Evolutionary conservation across 2,888 invertebrate species (phyloP).

Genomic region (Cristatella mucedo): DNA sequence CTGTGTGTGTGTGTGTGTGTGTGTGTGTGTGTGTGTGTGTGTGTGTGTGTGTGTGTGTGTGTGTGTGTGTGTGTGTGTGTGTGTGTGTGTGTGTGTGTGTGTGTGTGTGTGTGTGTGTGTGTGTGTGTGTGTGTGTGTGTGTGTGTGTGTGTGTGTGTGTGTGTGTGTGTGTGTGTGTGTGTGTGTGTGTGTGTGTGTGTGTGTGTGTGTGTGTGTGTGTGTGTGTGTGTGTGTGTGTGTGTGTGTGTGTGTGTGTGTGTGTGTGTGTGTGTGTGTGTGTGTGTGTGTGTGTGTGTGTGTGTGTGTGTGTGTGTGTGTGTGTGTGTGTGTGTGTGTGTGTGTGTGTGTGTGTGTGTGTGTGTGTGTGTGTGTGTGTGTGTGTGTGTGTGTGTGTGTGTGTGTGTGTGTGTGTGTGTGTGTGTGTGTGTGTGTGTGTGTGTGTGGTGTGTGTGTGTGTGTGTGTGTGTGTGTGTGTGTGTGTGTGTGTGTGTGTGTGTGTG

Average conservation of each 20-base stretch:
- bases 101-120: slow-evolving; percentile 8
- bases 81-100: slow-evolving; percentile 8
- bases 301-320: slow-evolving; percentile 8
- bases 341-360: slow-evolving; percentile 8
- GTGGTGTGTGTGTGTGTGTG: no score
- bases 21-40: slow-evolving; percentile 8
- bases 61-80: slow-evolving; percentile 8
- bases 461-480: slow-evolving; percentile 8
- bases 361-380: slow-evolving; percentile 8
- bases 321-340: slow-evolving; percentile 8
- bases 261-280: slow-evolving; percentile 8
- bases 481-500: slow-evolving; percentile 8
- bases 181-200: slow-evolving; percentile 8
- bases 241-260: slow-evolving; percentile 8
- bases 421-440: no score
- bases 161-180: slow-evolving; percentile 8
- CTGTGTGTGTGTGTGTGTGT: slow-evolving; percentile 7
- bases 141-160: slow-evolving; percentile 8
- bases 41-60: slow-evolving; percentile 8
- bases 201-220: slow-evolving; percentile 8
- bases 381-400: slow-evolving; percentile 1
- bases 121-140: slow-evolving; percentile 8
- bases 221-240: slow-evolving; percentile 8
- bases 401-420: background rate
- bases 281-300: slow-evolving; percentile 8